Conservation (phyloP, 2,888 invertebrate species). For the Poecilus cupreus region DNA sequence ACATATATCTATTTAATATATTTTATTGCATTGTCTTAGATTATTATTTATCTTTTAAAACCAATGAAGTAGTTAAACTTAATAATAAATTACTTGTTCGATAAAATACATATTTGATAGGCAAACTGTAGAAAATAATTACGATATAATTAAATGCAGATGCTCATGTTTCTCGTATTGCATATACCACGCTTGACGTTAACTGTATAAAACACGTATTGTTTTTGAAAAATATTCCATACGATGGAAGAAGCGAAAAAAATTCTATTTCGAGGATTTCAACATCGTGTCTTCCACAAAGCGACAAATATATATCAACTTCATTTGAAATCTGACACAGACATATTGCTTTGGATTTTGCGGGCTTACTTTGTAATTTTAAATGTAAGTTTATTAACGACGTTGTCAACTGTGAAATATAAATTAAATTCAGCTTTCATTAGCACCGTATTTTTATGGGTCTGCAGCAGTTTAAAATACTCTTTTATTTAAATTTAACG, state of each 20-base stretch:
- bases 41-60: no score
- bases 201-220: constrained; percentile 19
- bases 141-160: not conserved
- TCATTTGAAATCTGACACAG: constrained; percentile 36
- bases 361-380: constrained; percentile 25
- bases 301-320: constrained; percentile 44
- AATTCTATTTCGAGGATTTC: constrained; percentile 30
- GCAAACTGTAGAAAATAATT: no score
- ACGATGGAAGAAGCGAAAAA: constrained; percentile 4
- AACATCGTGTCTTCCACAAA: not conserved
- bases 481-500: not conserved
- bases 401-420: constrained; percentile 13
- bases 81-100: no score
- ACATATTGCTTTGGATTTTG: constrained; percentile 29
- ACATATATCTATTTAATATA: no score
- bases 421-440: constrained; percentile 18
- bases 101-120: no score
- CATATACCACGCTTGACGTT: not conserved
- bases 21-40: no score
- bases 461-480: no score
- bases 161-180: not conserved
- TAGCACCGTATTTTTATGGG: not conserved
- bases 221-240: constrained; percentile 24
- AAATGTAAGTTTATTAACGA: constrained; percentile 34
- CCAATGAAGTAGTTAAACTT: no score